Conservation (phyloP, 1,140 invertebrate genomes). For the Penaeus indicus region DNA sequence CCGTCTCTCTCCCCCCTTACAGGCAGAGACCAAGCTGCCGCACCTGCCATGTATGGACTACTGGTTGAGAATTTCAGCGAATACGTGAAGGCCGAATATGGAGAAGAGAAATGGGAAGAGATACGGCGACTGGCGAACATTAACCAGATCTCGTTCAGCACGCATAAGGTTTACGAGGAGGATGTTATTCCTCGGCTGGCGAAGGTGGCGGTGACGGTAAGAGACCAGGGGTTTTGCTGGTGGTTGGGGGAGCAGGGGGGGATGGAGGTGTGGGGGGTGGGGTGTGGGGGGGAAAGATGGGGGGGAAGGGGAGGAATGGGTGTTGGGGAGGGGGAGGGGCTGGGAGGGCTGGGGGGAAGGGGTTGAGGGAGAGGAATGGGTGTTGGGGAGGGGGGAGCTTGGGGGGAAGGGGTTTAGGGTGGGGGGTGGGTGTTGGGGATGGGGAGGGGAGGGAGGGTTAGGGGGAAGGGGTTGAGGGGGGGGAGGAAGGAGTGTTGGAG, state of each 20-base stretch:
- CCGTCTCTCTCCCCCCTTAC: conserved; percentile 19
- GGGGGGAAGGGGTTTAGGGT: too few species aligned
- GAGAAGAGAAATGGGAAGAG: conserved; percentile 92
- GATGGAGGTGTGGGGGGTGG: too few species aligned
- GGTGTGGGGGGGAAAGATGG: too few species aligned
- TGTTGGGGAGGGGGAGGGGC: too few species aligned
- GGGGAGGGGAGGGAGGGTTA: background rate
- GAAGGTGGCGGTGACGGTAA: conserved; percentile 86
- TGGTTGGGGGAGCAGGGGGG: background rate
- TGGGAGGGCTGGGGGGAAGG: too few species aligned
- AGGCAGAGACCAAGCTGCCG: background rate
- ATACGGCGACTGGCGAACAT: conserved; percentile 85
- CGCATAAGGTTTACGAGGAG: conserved; percentile 94
- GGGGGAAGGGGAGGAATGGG: background rate
- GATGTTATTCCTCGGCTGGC: conserved; percentile 86
- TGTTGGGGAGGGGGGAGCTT: too few species aligned
- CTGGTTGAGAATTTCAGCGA: conserved; percentile 92
- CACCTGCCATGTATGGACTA: conserved; percentile 88
- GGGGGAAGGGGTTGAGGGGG: too few species aligned
- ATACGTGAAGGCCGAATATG: conserved; percentile 89
- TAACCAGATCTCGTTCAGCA: conserved; percentile 88
- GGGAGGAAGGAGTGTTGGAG: too few species aligned
- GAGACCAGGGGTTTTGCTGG: conserved; percentile 11
- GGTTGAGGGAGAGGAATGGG: background rate
- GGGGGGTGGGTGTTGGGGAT: too few species aligned